Evolutionary conservation across 2,113 vertebrate species (phyloP).

Genomic region (Agelaius phoeniceus): DNA sequence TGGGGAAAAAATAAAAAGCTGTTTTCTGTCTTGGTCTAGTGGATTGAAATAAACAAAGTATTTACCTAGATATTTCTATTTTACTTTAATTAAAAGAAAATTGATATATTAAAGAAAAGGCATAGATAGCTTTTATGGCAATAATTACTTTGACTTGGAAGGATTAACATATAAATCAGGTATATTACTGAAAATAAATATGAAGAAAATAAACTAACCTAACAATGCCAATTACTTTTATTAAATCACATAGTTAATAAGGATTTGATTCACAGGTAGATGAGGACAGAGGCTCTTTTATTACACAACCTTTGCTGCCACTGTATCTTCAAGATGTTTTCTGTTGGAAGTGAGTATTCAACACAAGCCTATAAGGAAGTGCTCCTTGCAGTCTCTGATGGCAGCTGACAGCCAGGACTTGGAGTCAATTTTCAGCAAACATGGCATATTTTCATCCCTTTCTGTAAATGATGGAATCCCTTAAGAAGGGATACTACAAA

Average conservation of each 20-base stretch:
- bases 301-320: neutral
- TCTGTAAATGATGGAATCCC: neutral
- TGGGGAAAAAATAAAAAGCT: rapidly evolving
- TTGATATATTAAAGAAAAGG: neutral
- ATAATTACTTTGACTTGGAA: neutral
- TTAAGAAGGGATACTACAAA: neutral
- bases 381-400: neutral
- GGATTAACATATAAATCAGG: neutral
- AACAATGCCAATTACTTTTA: neutral
- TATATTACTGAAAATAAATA: neutral
- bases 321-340: neutral
- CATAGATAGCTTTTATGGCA: neutral
- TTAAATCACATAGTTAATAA: neutral
- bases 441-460: neutral
- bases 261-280: neutral
- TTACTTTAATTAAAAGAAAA: neutral
- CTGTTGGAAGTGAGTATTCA: neutral
- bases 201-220: neutral
- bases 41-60: neutral
- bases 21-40: neutral
- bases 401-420: neutral
- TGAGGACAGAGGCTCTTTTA: neutral
- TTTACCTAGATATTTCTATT: neutral
- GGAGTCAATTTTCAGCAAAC: neutral
- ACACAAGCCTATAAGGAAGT: neutral